Evolutionary conservation across 2,888 invertebrate species (phyloP), one percentile per base, ranked within the genome.

Genomic region (Pachycephus smyrnensis): DNA sequence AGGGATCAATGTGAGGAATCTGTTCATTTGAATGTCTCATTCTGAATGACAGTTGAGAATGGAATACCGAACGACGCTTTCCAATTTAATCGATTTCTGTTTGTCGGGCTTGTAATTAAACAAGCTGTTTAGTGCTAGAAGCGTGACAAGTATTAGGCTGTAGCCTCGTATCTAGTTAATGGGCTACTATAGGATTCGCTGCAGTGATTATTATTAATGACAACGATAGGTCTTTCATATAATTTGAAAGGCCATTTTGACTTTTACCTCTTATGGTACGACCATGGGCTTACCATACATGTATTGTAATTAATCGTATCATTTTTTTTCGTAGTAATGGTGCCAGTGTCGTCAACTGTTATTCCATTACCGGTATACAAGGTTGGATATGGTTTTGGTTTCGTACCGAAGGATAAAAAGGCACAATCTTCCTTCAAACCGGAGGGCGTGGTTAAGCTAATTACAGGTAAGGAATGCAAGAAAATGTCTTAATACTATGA

Each of bases 341-440:
- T 94, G 76, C 93, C 94, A 12, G 93, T 95, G n/a, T 95, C 95
- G 0, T 95, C 95, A 4, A 95, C 95, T 23, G 94, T 95, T 11
- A 94, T 95, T 83, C 94, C 94, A 3, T 88, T 95, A 68, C 93
- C 94, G 3, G 93, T 94, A 71, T 94, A 94, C 86, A 94, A 94
- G 89, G 93, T 94, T 11, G 93, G 93, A 83, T 93, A 93, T 83
- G 93, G 93, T 9, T 88, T 94, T 76, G 93, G 87, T 68, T 86
- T 89, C 73, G 73, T 83, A 74, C 84, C 89, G 30, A 90, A 90
- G 76, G 86, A 88, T 77, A 90, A 90, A 33, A 89, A 90, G 73
- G 77, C 87, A 30, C 88, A 89, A 77, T 84, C 87, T 1, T 84
- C 86, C 6, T 88, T 86, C 80, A 90, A 89, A 78, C 89, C 90